A percentile compares a stretch with the other conserved stretches of the same genome.
Conservation (phyloP, 2,888 invertebrate species). For the Sesia bembeciformis region DNA sequence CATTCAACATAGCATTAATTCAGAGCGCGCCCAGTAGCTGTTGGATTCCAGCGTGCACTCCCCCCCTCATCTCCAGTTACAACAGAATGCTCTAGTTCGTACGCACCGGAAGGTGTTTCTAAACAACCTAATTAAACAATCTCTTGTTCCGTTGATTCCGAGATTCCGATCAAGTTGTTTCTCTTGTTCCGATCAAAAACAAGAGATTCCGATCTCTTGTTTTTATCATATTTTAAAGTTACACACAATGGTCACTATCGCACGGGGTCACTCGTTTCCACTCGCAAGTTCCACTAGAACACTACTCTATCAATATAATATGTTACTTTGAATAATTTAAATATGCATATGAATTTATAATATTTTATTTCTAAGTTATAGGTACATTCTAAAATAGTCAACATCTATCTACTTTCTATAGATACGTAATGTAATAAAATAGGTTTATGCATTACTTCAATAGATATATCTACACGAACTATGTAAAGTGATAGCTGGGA, state of each 20-base stretch:
- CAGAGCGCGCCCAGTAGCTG: no score
- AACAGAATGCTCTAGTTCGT: no score
- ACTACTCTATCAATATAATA: constrained; percentile 26
- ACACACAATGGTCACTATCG: neutral
- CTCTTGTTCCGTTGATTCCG: no score
- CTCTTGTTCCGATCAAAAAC: no score
- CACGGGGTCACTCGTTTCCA: constrained; percentile 6
- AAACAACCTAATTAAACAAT: neutral
- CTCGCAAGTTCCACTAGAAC: constrained; percentile 36
- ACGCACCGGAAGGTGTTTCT: neutral
- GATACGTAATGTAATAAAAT: neutral
- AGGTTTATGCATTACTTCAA: neutral
- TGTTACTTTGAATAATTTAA: neutral
- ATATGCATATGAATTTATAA: neutral
- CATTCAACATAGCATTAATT: no score
- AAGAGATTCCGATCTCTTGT: no score
- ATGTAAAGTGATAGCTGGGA: neutral
- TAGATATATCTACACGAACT: neutral
- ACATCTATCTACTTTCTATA: constrained; percentile 53
- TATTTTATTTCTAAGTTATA: neutral
- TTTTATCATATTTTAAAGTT: neutral
- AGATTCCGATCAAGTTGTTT: no score
- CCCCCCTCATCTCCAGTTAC: no score
- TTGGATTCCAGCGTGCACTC: no score
- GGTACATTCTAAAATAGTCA: constrained; percentile 26